Evolutionary conservation across 2,113 vertebrate species (phyloP), one percentile per base, ranked within the genome.

Genomic region (Morone chrysops): DNA sequence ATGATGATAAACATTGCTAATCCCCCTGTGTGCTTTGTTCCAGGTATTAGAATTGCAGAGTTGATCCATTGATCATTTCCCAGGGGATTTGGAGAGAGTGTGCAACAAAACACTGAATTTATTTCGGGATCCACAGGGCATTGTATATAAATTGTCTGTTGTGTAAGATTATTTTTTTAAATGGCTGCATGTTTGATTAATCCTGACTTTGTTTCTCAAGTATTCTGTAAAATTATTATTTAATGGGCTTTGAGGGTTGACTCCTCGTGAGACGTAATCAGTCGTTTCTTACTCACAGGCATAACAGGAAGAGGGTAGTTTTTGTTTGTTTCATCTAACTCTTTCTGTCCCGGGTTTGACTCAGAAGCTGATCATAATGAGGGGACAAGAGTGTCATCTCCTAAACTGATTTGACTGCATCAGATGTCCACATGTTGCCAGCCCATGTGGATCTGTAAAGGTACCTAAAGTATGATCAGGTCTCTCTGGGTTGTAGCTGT

Each of bases 1-100:
- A 93, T 86, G 81, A 92, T 84, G 83, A 85, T 87, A 85, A 92
- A 92, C 87, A 91, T 43, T 66, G 83, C 85, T 92, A 89, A 92
- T 92, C 90, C 86, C 84, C 76, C 70, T 14, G 78, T 77, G 80
- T 69, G 81, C 85, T 83, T 83, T 80, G 80, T 87, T 72, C 56
- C 2, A 38, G 69, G 65, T 78, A 78, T 90, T 88, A 87, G 78
- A 87, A 83, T 82, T 71, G 84, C 83, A 78, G 87, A 82, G 85
- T 68, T 87, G 83, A 88, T 84, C 84, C 88, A 91, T 70, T 91
- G 89, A 89, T 86, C 85, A 85, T 82, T 89, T 87, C 68, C 82
- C 78, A 18, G 60, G 53, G 84, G 84, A 90, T 82, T 89, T 87
- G 43, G 40, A 48, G 69, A 65, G 65, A 67, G 66, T 47, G 59